Percentiles rank a stretch among this genome's conserved stretches.
Conservation (phyloP, 2,113 vertebrate species). For the Ictalurus punctatus region DNA sequence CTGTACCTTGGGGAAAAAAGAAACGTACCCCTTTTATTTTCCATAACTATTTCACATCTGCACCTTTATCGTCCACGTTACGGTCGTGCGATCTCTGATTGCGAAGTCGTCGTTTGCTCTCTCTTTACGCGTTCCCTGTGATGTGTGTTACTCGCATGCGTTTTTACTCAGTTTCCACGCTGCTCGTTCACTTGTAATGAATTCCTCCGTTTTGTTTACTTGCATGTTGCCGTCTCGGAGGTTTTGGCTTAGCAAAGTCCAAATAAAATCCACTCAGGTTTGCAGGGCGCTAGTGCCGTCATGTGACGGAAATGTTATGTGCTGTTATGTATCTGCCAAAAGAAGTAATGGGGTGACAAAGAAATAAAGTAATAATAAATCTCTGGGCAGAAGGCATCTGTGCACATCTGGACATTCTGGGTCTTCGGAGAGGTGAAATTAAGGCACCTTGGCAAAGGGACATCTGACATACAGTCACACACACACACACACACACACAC, state of each 20-base stretch:
- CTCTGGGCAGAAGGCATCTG: slow-evolving; percentile 37
- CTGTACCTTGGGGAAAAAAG: background rate
- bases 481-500: slow-evolving; percentile 47
- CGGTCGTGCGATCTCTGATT: background rate
- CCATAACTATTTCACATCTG: background rate
- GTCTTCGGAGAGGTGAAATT: slow-evolving; percentile 64
- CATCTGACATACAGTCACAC: slow-evolving; percentile 37
- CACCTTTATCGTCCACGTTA: too few relatives aligned
- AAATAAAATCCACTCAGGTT: slow-evolving; percentile 29
- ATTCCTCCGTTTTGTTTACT: slow-evolving; percentile 11
- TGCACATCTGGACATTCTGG: slow-evolving; percentile 48
- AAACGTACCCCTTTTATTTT: background rate
- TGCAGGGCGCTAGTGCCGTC: background rate
- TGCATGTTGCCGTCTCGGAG: slow-evolving; percentile 4
- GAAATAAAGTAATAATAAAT: slow-evolving; percentile 50
- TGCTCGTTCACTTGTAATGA: background rate
- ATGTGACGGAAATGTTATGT: slow-evolving; percentile 6
- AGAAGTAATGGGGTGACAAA: slow-evolving; percentile 42
- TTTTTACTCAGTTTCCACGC: background rate
- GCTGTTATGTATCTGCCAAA: slow-evolving; percentile 40
- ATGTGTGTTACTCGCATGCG: background rate
- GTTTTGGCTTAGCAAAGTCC: slow-evolving; percentile 3
- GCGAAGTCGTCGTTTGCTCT: background rate
- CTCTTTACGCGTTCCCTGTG: background rate
- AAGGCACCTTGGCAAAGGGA: slow-evolving; percentile 67